phyloP scores from a whole-genome alignment of 2,113 vertebrate species.

The Erythrolamprus reginae region DNA sequence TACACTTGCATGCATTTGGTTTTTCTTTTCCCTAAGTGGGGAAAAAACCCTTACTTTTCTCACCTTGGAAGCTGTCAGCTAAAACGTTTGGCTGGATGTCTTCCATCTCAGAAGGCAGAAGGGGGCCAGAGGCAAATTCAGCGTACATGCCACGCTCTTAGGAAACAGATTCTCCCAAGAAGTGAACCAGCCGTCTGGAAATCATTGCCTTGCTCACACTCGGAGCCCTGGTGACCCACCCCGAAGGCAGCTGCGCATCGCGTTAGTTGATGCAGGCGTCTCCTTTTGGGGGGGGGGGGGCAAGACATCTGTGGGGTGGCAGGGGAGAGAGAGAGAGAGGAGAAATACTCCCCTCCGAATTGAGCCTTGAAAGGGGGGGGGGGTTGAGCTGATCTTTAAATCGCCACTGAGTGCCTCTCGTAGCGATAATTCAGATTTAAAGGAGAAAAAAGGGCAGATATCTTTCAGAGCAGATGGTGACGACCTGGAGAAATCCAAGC shows the following conservation, averaged over 20 bases:
- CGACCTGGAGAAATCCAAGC: neutral
- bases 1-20: neutral
- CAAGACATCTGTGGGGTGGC: neutral
- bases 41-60: neutral
- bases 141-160: neutral
- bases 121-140: neutral
- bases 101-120: neutral
- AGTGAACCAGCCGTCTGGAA: neutral
- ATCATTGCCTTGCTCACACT: neutral
- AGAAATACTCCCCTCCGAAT: accelerated
- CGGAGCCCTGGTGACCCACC: neutral
- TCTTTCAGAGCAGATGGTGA: accelerated
- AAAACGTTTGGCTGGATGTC: neutral
- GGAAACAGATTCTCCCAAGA: neutral
- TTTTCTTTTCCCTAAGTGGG: too few relatives aligned
- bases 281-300: too few relatives aligned
- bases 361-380: accelerated
- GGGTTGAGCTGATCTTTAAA: accelerated
- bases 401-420: neutral
- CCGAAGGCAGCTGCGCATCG: neutral
- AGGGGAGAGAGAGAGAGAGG: accelerated
- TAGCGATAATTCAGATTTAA: neutral
- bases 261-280: neutral
- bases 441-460: accelerated
- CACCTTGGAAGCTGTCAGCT: neutral